phyloP scores from a whole-genome alignment of 2,797 vertebrate species.

The Cossypha heuglini region DNA sequence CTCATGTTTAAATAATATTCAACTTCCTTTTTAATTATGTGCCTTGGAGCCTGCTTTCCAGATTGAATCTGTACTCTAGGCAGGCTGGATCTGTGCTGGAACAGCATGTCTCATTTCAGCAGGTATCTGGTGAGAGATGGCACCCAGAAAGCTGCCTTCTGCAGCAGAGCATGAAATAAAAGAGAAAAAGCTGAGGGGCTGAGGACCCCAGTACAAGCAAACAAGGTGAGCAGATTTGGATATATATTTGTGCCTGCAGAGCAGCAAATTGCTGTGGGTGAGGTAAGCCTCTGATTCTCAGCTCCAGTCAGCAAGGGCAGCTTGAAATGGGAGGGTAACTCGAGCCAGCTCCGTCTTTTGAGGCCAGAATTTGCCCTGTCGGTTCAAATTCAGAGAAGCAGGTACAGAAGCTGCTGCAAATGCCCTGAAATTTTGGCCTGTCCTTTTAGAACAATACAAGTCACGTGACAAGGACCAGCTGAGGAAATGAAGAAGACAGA shows the following conservation, averaged over 20 bases:
- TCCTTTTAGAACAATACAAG: not conserved
- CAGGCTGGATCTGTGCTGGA: not conserved
- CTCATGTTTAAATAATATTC: conserved; percentile 28
- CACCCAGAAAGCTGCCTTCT: not conserved
- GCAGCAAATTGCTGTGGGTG: fast-evolving
- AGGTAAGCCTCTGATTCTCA: not conserved
- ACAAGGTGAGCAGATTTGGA: fast-evolving
- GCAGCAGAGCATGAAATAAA: not conserved
- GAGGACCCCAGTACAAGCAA: not conserved
- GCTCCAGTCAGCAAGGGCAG: not conserved
- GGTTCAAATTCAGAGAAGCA: not conserved
- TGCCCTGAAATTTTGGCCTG: not conserved
- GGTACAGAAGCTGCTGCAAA: not conserved
- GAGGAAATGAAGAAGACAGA: not conserved
- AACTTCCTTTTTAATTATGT: conserved; percentile 15
- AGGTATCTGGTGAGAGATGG: not conserved
- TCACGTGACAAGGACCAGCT: not conserved
- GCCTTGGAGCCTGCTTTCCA: not conserved
- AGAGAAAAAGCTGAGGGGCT: not conserved
- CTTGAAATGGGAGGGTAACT: not conserved
- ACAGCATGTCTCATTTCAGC: not conserved
- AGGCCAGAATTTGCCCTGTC: not conserved
- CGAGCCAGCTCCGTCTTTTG: not conserved
- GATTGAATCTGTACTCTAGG: not conserved
- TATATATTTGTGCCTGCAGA: not conserved